These are phyloP conservation scores for Coranthus polyacanthus DNA, from an alignment of 2,797 vertebrate species.

Conservation along the genomic window DNA sequence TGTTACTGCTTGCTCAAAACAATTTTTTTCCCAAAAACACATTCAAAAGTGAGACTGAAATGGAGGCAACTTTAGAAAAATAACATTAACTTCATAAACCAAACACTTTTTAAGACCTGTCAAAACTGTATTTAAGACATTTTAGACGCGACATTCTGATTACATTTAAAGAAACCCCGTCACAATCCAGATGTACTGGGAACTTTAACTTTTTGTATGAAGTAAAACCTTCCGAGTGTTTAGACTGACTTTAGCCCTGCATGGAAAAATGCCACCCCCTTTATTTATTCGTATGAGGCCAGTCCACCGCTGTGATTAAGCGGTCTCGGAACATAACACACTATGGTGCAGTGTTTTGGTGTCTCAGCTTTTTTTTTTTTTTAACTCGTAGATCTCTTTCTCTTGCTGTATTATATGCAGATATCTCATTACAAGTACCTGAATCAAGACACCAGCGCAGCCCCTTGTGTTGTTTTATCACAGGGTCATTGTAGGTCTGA, in stretches of 20 bases:
- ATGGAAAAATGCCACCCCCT: neutral
- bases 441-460: neutral
- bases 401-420: neutral
- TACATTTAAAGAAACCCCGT: no score
- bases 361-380: neutral
- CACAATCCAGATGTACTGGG: no score
- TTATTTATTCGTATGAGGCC: constrained; percentile 7
- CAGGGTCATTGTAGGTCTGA: no score
- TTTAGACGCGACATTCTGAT: no score
- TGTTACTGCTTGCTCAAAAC: no score
- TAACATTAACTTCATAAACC: no score
- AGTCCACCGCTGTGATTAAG: constrained; percentile 6
- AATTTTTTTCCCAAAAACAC: no score
- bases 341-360: neutral
- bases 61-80: no score
- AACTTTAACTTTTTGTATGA: no score
- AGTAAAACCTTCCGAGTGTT: neutral
- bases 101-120: no score
- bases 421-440: neutral
- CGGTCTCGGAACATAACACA: neutral
- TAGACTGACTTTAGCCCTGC: neutral
- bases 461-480: neutral
- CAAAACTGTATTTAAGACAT: no score
- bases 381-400: neutral
- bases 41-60: no score